A percentile compares a stretch with the other conserved stretches of the same genome.
phyloP scores from a whole-genome alignment of 2,888 invertebrate species.

The Tromatobia lineatoria region DNA sequence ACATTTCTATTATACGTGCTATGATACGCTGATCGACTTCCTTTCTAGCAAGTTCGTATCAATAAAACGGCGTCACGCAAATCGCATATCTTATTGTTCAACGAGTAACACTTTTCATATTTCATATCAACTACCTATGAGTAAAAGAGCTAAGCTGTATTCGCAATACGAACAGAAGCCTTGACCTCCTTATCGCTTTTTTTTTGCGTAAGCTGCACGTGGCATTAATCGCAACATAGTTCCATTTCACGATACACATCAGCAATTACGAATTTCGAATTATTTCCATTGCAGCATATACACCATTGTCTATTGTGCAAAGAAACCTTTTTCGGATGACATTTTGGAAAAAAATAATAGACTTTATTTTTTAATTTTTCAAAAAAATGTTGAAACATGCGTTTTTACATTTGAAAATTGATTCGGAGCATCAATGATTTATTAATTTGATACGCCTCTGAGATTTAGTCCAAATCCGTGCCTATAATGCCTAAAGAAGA shows the following conservation, averaged over 20 bases:
- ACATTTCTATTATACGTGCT: slow-evolving; percentile 74
- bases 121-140: slow-evolving; percentile 44
- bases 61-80: slow-evolving; percentile 57
- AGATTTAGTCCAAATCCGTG: too few species aligned
- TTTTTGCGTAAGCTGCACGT: background rate
- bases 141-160: background rate
- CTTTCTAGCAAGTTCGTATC: slow-evolving; percentile 70
- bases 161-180: background rate
- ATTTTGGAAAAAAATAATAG: too few species aligned
- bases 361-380: too few species aligned
- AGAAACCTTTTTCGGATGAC: too few species aligned
- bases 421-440: too few species aligned
- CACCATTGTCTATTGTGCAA: background rate
- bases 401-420: too few species aligned
- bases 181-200: background rate
- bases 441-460: too few species aligned
- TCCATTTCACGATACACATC: background rate
- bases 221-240: background rate
- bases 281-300: background rate
- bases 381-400: too few species aligned
- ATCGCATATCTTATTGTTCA: slow-evolving; percentile 35
- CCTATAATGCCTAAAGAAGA: too few species aligned
- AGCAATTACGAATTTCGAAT: background rate
- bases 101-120: slow-evolving; percentile 71
- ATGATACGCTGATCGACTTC: slow-evolving; percentile 79